Conservation (phyloP, 2,797 vertebrate species). For the Pangasius krempfi region DNA sequence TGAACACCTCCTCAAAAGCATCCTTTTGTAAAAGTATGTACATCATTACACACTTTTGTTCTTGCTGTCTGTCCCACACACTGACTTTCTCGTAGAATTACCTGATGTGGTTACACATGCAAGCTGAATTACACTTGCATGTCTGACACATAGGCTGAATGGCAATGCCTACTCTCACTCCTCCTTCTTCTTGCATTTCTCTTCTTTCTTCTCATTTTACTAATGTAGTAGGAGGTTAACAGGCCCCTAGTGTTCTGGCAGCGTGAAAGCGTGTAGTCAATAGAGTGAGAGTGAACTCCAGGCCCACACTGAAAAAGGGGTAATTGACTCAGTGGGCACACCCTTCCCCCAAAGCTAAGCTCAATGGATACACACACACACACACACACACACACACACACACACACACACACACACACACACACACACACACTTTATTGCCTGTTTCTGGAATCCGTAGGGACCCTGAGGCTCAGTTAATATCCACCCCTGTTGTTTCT, state of each 20-base stretch:
- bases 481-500: neutral
- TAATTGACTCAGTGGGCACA: conserved; percentile 28
- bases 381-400: conserved; percentile 3
- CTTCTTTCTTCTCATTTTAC: neutral
- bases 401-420: neutral
- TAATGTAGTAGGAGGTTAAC: conserved; percentile 33
- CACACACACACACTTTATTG: conserved; percentile 1
- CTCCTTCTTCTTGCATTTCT: neutral
- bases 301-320: conserved; percentile 17
- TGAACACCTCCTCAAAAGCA: neutral
- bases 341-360: conserved; percentile 10
- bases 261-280: conserved; percentile 28
- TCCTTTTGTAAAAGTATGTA: neutral
- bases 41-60: conserved; percentile 13
- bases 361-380: conserved; percentile 7
- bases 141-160: neutral
- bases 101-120: neutral
- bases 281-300: conserved; percentile 11
- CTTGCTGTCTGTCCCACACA: conserved; percentile 2
- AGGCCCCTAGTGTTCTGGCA: conserved; percentile 24
- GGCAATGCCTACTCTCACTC: conserved; percentile 7
- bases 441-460: neutral
- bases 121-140: neutral
- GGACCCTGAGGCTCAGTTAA: neutral
- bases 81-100: neutral